Conservation (phyloP, 2,888 invertebrate species). For the Lordiphosa fenestrarum region DNA sequence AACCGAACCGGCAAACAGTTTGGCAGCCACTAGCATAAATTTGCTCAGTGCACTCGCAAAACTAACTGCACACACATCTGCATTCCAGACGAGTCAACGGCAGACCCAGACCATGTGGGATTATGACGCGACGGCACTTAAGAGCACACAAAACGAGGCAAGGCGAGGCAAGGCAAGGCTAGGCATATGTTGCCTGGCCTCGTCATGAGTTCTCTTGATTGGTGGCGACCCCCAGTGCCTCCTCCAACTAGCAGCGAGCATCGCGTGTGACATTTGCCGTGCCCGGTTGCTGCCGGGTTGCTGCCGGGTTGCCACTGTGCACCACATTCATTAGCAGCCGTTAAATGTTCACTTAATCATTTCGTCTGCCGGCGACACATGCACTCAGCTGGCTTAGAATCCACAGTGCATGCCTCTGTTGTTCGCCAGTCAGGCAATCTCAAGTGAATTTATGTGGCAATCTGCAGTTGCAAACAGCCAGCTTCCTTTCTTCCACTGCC, state of each 20-base stretch:
- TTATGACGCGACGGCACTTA: constrained; percentile 70
- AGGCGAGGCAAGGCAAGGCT: constrained; percentile 25
- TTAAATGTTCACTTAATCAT: constrained; percentile 74
- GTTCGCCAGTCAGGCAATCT: constrained; percentile 58
- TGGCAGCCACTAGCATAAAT: background rate
- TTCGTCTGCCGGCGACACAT: constrained; percentile 41
- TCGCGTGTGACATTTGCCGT: constrained; percentile 68
- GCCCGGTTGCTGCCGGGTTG: constrained; percentile 19
- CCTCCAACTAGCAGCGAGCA: constrained; percentile 26
- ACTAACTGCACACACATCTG: constrained; percentile 54
- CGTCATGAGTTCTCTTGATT: constrained; percentile 42
- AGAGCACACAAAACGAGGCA: constrained; percentile 30
- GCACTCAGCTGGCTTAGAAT: constrained; percentile 44
- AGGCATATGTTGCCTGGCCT: constrained; percentile 27
- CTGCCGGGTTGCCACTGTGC: constrained; percentile 24
- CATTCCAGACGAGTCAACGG: constrained; percentile 67
- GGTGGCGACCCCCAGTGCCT: constrained; percentile 63
- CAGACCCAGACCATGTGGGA: constrained; percentile 70
- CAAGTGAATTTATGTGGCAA: constrained; percentile 68
- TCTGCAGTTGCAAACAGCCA: constrained; percentile 43
- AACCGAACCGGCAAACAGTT: background rate
- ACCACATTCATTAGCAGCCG: constrained; percentile 73
- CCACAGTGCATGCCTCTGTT: constrained; percentile 51
- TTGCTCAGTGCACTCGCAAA: constrained; percentile 18
- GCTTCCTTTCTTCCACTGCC: constrained; percentile 27